Evolutionary conservation across 2,888 invertebrate species (phyloP), one percentile per base, ranked within the genome.

Genomic region (Pachycephus smyrnensis): DNA sequence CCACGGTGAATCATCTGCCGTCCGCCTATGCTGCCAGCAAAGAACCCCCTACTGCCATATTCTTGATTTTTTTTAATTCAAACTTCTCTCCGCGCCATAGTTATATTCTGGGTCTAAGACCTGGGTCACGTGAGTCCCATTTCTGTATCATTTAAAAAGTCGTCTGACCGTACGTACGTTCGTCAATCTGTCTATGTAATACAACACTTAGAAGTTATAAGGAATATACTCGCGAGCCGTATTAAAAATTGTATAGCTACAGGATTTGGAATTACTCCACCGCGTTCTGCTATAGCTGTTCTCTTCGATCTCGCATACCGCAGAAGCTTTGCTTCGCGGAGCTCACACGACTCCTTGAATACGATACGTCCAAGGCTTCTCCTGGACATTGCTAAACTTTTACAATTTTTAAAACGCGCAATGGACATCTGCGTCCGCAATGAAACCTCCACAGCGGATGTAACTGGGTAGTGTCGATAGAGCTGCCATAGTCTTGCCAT

Each of bases 401-500:
- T 9, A 55, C 6, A 55, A 55, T 55, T 23, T 82, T 77, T 81
- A 78, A 82, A 83, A 78, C 78, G 81, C 77, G 23, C 40, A 23
- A 55, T 23, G 84, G 82, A 83, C 82, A 81, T 84, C 81, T 82
- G 84, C 82, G 79, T 83, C 80, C 78, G 75, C 75, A 75, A 85
- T 86, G 84, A 88, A 89, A 86, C 82, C 83, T 80, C 77, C 79
- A 78, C 79, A 77, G 80, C 82, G 84, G 84, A 84, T 80, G 82
- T 82, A 35, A 68, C 40, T 79, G 79, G 83, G 82, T 85, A 87
- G 81, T 81, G 82, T 84, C 89, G 89, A 90, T 91, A 90, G 90
- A 91, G 87, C 91, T 91, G 90, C 90, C 90, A 91, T 87, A 88
- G 86, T 86, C 85, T 88, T 88, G 87, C 90, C 87, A 90, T 91